These are phyloP conservation scores for Disparrhopalites patrizii DNA, from an alignment of 2,888 invertebrate species.

Conservation along the genomic window DNA sequence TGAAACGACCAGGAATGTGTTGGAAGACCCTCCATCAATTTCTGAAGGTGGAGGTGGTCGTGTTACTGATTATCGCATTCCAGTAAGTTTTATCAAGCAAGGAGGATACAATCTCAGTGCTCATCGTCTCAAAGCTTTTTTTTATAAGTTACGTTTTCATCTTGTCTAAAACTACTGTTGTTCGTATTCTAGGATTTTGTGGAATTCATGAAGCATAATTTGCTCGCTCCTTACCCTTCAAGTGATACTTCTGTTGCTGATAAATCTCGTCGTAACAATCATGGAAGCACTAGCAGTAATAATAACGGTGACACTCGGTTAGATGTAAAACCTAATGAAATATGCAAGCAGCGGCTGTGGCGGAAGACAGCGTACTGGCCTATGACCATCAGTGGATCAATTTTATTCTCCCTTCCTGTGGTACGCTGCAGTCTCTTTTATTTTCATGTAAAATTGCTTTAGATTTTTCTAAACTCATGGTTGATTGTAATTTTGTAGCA, in stretches of 20 bases:
- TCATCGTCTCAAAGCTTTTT: too few species aligned
- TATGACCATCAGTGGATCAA: slow-evolving; percentile 63
- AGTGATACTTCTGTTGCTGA: neutral
- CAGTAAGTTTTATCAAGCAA: too few species aligned
- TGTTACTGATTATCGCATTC: slow-evolving; percentile 83
- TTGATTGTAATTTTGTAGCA: slow-evolving; percentile 32
- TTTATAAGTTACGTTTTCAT: too few species aligned
- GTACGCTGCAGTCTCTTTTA: slow-evolving; percentile 30
- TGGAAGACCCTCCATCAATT: slow-evolving; percentile 93
- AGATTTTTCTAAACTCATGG: too few species aligned
- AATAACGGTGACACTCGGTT: slow-evolving; percentile 30
- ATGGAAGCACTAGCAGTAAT: neutral
- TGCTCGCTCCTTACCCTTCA: slow-evolving; percentile 61
- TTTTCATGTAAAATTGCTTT: too few species aligned
- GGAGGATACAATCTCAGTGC: too few species aligned
- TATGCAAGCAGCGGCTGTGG: slow-evolving; percentile 66
- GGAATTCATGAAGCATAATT: slow-evolving; percentile 77
- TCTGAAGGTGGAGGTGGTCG: slow-evolving; percentile 91
- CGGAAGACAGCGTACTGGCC: slow-evolving; percentile 74
- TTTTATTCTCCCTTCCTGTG: slow-evolving; percentile 42
- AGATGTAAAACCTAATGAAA: slow-evolving; percentile 55
- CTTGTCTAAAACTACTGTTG: too few species aligned
- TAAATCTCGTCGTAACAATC: neutral
- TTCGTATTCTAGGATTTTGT: slow-evolving; percentile 70
- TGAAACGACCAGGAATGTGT: slow-evolving; percentile 73